A percentile compares a stretch with the other conserved stretches of the same genome.
Conservation (phyloP, 2,113 vertebrate species). For the Ornithorhynchus anatinus region DNA sequence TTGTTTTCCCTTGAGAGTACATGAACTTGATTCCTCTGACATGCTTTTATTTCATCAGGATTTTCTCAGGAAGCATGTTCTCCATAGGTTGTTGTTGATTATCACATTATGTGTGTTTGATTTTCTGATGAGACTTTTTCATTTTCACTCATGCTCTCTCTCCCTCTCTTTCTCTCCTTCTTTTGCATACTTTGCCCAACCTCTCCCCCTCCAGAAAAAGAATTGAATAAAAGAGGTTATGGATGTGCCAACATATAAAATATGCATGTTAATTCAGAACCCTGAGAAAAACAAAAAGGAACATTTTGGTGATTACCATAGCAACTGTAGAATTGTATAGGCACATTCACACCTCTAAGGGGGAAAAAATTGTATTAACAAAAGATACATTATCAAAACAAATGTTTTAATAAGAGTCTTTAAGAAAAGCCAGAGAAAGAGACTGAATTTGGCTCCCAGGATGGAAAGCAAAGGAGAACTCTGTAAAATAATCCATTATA, state of each 20-base stretch:
- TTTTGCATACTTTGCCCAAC: background rate
- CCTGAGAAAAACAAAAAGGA: constrained; percentile 15
- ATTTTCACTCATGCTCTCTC: background rate
- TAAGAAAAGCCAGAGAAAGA: background rate
- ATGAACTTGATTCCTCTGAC: background rate
- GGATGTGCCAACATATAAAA: background rate
- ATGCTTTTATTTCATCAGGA: background rate
- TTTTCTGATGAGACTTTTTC: background rate
- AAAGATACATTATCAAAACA: background rate
- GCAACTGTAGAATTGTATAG: background rate
- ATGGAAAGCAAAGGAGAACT: background rate
- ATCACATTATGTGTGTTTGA: background rate
- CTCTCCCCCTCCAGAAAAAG: background rate
- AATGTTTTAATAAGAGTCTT: constrained; percentile 9
- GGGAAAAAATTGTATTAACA: background rate
- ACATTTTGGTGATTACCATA: constrained; percentile 18
- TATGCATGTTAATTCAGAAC: background rate
- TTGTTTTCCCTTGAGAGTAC: background rate
- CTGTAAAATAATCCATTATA: background rate
- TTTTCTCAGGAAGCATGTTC: background rate
- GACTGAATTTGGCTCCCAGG: background rate
- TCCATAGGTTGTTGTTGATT: background rate
- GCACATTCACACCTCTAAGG: background rate
- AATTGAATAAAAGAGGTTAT: background rate
- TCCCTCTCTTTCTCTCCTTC: background rate